Percentiles rank a stretch among this genome's conserved stretches.
These are phyloP conservation scores for Anthonomus grandis DNA, from an alignment of 1,140 invertebrate genomes.

Conservation along the genomic window DNA sequence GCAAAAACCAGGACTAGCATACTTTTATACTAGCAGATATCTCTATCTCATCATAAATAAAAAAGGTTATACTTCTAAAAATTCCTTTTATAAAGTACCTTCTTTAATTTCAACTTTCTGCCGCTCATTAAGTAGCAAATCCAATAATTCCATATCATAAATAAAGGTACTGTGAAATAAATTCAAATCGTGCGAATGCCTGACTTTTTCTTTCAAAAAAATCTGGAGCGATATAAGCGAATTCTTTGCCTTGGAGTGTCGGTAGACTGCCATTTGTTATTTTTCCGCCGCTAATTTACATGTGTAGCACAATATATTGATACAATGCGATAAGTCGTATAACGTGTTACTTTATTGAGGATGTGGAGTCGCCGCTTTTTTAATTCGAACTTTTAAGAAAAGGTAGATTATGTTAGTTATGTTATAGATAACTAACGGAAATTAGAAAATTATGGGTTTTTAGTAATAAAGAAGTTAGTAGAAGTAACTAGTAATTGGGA, in stretches of 20 bases:
- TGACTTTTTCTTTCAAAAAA: no score
- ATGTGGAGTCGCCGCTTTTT: no score
- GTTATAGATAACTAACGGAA: no score
- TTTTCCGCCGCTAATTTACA: conserved; percentile 8
- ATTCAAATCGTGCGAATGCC: conserved; percentile 7
- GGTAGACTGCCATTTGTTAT: conserved; percentile 1
- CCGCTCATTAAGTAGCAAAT: neutral
- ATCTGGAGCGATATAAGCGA: neutral
- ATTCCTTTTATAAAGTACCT: no score
- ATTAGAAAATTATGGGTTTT: no score
- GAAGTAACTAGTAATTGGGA: no score
- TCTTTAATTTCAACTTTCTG: neutral
- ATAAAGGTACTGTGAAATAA: conserved; percentile 4
- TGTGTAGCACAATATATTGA: conserved; percentile 5
- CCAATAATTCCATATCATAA: conserved; percentile 4
- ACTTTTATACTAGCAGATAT: no score
- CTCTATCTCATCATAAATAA: no score
- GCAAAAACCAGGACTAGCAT: no score
- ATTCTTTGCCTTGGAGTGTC: neutral
- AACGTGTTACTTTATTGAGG: conserved; percentile 1
- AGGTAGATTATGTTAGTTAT: no score
- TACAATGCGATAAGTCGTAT: neutral
- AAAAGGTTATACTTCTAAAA: no score
- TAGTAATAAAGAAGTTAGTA: no score
- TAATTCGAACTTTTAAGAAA: neutral